phyloP scores from a whole-genome alignment of 2,113 vertebrate species.

The Psophia crepitans region DNA sequence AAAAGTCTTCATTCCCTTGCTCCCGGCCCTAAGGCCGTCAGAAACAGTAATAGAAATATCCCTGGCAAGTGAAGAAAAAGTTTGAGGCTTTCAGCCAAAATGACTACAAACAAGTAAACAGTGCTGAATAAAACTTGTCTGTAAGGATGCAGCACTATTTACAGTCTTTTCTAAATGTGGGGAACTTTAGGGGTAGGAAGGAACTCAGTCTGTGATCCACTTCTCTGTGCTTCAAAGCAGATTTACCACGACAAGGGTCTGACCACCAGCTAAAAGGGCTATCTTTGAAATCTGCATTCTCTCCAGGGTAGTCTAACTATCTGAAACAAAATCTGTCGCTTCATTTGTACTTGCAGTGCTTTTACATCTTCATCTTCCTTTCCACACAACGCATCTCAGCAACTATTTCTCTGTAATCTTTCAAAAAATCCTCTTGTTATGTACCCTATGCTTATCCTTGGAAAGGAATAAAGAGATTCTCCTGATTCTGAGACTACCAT shows the following conservation, averaged over 20 bases:
- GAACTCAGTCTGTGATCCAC: neutral
- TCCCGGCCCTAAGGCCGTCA: neutral
- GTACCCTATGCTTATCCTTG: neutral
- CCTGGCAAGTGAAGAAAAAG: neutral
- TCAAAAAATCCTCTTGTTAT: neutral
- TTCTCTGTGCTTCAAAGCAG: neutral
- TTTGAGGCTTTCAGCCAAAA: neutral
- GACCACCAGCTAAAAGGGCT: neutral
- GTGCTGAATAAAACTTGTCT: neutral
- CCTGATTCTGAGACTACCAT: neutral
- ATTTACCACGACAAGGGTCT: neutral
- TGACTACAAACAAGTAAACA: neutral
- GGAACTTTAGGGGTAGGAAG: neutral
- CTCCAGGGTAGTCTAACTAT: neutral
- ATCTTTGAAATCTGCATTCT: neutral
- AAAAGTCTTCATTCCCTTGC: neutral
- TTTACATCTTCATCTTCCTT: neutral
- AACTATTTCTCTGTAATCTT: neutral
- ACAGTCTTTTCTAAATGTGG: neutral
- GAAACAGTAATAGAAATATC: neutral
- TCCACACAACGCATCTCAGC: neutral
- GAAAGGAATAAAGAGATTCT: neutral
- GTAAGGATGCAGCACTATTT: neutral
- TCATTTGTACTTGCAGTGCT: neutral
- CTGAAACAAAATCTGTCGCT: neutral